These are phyloP conservation scores for Eulemur rufifrons DNA, from an alignment of 2,113 vertebrate genomes.

Conservation along the genomic window DNA sequence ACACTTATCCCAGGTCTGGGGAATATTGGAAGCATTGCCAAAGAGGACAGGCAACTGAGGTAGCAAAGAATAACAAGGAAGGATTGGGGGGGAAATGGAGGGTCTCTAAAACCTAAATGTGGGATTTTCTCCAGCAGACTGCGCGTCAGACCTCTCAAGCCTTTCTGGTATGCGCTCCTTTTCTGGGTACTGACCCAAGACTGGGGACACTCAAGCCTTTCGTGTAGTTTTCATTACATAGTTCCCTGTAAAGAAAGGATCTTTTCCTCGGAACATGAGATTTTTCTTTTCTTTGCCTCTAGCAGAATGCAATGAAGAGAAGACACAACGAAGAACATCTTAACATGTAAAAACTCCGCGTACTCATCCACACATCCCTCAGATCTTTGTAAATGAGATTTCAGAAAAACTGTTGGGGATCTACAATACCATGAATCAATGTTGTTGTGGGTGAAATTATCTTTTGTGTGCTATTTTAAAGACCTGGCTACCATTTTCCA, in stretches of 20 bases:
- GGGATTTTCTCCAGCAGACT: neutral
- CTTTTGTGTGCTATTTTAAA: neutral
- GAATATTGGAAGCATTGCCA: neutral
- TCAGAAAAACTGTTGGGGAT: neutral
- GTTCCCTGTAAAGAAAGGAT: neutral
- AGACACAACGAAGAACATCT: neutral
- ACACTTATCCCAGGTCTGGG: neutral
- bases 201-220: neutral
- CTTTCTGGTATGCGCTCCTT: neutral
- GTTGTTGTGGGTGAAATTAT: neutral
- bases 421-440: neutral
- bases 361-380: neutral
- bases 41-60: neutral
- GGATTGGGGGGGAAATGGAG: neutral
- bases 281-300: neutral
- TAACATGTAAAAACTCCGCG: neutral
- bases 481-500: neutral
- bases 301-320: neutral
- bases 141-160: neutral
- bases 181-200: neutral
- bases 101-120: neutral
- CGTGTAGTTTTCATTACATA: neutral
- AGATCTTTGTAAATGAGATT: neutral
- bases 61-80: neutral
- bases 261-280: neutral